These are phyloP conservation scores for Porites evermanni DNA, from an alignment of 92 coral and sea anemone species.

Conservation along the genomic window DNA sequence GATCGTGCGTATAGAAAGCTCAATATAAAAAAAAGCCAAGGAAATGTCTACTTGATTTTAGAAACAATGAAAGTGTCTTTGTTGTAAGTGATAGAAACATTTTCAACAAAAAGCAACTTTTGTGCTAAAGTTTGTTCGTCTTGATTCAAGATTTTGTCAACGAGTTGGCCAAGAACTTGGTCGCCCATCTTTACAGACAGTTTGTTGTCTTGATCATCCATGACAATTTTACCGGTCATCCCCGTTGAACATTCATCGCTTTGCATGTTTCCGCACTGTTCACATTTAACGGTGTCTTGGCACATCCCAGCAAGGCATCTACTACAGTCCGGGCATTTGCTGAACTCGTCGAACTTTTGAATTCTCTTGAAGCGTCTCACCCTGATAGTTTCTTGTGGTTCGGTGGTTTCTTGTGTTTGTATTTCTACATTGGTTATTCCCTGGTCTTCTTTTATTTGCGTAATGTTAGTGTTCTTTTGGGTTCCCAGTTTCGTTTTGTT, in stretches of 20 bases:
- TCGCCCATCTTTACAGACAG: conserved; percentile 55
- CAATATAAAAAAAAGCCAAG: conserved; percentile 30
- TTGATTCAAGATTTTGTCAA: conserved; percentile 49
- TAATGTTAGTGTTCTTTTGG: conserved; percentile 56
- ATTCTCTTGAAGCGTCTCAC: conserved; percentile 49
- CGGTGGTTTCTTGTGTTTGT: conserved; percentile 48
- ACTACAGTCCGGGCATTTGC: conserved; percentile 58
- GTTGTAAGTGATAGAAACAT: conserved; percentile 55
- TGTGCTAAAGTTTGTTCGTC: conserved; percentile 54
- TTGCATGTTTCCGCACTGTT: conserved; percentile 60
- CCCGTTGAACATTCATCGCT: conserved; percentile 55
- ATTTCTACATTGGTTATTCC: conserved; percentile 50
- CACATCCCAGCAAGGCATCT: conserved; percentile 56
- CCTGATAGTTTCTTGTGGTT: conserved; percentile 44
- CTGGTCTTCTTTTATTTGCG: conserved; percentile 60
- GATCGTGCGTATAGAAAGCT: conserved; percentile 34
- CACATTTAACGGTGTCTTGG: conserved; percentile 64
- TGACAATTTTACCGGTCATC: conserved; percentile 56
- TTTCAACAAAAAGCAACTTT: conserved; percentile 50
- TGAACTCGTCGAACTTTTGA: conserved; percentile 63
- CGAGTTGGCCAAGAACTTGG: conserved; percentile 49
- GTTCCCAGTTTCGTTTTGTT: conserved; percentile 67
- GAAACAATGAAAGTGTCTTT: conserved; percentile 57
- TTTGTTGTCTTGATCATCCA: conserved; percentile 54
- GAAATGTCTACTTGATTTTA: conserved; percentile 42